Conservation (phyloP, 37 sponge, comb jelly and placozoan genomes). For the Beroe forskalii region DNA sequence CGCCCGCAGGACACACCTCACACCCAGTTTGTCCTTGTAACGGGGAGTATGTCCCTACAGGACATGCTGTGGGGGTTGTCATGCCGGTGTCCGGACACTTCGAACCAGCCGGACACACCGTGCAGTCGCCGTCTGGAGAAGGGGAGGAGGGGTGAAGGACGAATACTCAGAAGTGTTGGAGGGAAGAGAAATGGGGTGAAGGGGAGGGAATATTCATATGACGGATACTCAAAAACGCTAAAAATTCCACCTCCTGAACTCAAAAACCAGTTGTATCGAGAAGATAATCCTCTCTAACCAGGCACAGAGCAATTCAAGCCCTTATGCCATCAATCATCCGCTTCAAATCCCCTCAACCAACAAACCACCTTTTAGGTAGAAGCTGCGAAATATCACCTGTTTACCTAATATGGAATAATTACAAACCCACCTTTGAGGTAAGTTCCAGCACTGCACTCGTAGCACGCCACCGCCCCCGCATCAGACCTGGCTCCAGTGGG, state of each 20-base stretch:
- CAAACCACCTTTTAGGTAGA: too few relatives aligned
- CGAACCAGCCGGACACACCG: slow-evolving; percentile 13
- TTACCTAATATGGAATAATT: too few relatives aligned
- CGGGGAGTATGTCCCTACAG: slow-evolving; percentile 6
- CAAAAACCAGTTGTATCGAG: too few relatives aligned
- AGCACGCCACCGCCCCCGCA: slow-evolving; percentile 11
- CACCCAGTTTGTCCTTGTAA: background rate
- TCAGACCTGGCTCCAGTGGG: background rate
- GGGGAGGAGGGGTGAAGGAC: background rate
- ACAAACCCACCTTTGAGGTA: background rate
- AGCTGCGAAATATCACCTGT: too few relatives aligned
- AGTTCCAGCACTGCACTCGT: background rate
- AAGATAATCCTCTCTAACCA: too few relatives aligned
- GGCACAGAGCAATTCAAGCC: too few relatives aligned
- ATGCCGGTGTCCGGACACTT: slow-evolving; percentile 32
- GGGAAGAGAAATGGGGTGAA: too few relatives aligned
- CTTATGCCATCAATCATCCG: too few relatives aligned
- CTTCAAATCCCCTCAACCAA: too few relatives aligned
- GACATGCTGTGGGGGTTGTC: slow-evolving; percentile 13
- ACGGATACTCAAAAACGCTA: too few relatives aligned
- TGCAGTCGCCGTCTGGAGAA: background rate
- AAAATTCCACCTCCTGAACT: too few relatives aligned
- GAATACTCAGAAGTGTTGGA: background rate
- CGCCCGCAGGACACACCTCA: slow-evolving; percentile 15
- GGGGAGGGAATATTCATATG: too few relatives aligned